Evolutionary conservation across 37 sponge, comb jelly and placozoan genomes (phyloP), one percentile per base, ranked within the genome.

Genomic region (Trichoplax adhaerens): DNA sequence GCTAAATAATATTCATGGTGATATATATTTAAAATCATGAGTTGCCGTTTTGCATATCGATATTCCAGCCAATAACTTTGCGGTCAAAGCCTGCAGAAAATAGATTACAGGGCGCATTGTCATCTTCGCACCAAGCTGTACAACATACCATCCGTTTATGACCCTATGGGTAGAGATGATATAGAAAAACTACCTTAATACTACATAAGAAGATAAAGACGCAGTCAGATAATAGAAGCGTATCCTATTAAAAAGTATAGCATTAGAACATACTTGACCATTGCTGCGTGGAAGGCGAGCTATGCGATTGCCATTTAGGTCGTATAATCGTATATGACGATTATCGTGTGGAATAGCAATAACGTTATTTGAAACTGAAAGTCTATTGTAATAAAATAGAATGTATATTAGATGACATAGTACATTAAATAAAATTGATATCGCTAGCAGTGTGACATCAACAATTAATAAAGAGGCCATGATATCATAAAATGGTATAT

Each of bases 341-440:
- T 91, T 91, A 65, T 91, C 92, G 52, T 83, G 76, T 0, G 90
- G 90, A 0, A 89, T 68, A 0, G 90, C 90, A 62, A 89, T 53
- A 6, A 77, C 71, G 1, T 79, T 71, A 49, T 83, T 79, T 49
- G 86, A 85, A 48, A 89, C 77, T 2, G 90, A 77, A 0, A 89
- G 63, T 67, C 81, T 83, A 69, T n/a, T 53, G 3, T 54, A 29
- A 56, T 8, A 64, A 55, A 8, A 70, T 57, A 7, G 58, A 5
- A 68, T 12, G 5, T 65, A 6, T 3, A 29, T 3, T 65, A 2
- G 65, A 29, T 29, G 29, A 29, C 29, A 29, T 29, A 29, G 29
- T 29, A 29, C 29, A 29, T 29, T 29, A 29, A 29, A 29, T 29
- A 29, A 29, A 29, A 29, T 29, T 29, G 29, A 29, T 29, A 29